Conservation (phyloP, 2,888 invertebrate species). For the Dusona sp. region DNA sequence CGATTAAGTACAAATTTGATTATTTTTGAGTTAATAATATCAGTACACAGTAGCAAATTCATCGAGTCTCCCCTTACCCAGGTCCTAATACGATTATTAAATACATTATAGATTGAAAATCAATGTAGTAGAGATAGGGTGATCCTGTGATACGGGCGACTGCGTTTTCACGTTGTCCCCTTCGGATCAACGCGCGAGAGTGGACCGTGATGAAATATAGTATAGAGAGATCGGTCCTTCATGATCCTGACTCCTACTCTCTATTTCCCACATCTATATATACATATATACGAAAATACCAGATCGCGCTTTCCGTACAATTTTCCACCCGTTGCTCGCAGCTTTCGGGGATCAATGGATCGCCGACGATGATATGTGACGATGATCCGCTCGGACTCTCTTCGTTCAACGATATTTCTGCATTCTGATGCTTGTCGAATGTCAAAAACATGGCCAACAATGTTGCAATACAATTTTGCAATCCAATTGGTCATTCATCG, state of each 20-base stretch:
- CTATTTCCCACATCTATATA: constrained; percentile 41
- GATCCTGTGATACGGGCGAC: constrained; percentile 69
- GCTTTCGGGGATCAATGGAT: constrained; percentile 70
- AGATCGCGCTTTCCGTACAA: constrained; percentile 72
- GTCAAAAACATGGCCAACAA: not conserved
- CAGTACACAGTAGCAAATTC: not conserved
- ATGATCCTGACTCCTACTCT: constrained; percentile 36
- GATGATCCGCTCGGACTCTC: constrained; percentile 48
- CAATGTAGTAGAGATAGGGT: constrained; percentile 70
- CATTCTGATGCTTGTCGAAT: constrained; percentile 15
- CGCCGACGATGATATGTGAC: constrained; percentile 43
- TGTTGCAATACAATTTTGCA: not conserved
- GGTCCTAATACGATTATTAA: constrained; percentile 69
- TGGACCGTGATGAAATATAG: constrained; percentile 59
- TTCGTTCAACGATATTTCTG: constrained; percentile 32
- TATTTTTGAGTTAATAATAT: not conserved
- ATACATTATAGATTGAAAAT: constrained; percentile 72
- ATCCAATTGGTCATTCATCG: not conserved
- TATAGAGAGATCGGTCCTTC: constrained; percentile 13
- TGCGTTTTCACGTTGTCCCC: constrained; percentile 57
- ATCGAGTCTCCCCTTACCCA: constrained; percentile 33
- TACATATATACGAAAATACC: constrained; percentile 62
- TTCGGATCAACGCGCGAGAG: constrained; percentile 24
- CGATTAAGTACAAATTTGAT: not conserved
- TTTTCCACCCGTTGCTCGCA: constrained; percentile 76